Evolutionary conservation across 2,113 vertebrate genomes (phyloP), one percentile per base, ranked within the genome.

Genomic region (Marmota flaviventris): DNA sequence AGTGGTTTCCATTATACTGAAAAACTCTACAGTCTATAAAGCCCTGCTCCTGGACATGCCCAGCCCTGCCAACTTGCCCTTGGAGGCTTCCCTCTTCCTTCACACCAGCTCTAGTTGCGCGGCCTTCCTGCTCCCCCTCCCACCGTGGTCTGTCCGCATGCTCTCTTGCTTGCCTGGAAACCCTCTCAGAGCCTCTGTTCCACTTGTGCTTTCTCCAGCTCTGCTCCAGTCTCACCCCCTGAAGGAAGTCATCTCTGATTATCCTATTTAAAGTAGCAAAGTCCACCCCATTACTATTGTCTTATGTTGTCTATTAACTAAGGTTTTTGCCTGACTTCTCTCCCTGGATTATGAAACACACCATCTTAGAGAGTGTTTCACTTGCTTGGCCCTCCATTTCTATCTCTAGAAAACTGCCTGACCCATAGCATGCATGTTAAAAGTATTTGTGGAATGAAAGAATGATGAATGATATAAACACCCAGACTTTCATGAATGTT

Each of bases 161-260:
- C 32, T 63, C 45, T 34, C 70, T 9, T 58, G 8, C 25, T 39
- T 32, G 24, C 29, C 7, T n/a, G 29, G 12, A 69, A n/a, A 22
- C 20, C 27, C 45, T 4, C 20, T 67, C 12, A 1, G 1, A 0
- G 27, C 72, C 5, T 73, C 42, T n/a, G 1, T 2, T 27, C 1
- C 42, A 10, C 42, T n/a, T 10, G 2, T 45, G 14, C 8, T 63
- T 85, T 51, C 24, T 67, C 4, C 7, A 65, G 5, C 3, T 79
- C 67, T 63, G 34, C 72, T 51, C 3, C 17, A 24, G 6, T 24
- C 17, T 51, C 10, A 2, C 1, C 1, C 17, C 61, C 4, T 58
- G 48, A 24, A 45, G 63, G 56, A 79, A 65, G 2, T 7, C 24
- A 69, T 45, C 2, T 17, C 18, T 18, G 13, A 63, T 8, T 20